These are phyloP conservation scores for Vulpes vulpes DNA, from an alignment of 2,113 vertebrate species.

Conservation along the genomic window DNA sequence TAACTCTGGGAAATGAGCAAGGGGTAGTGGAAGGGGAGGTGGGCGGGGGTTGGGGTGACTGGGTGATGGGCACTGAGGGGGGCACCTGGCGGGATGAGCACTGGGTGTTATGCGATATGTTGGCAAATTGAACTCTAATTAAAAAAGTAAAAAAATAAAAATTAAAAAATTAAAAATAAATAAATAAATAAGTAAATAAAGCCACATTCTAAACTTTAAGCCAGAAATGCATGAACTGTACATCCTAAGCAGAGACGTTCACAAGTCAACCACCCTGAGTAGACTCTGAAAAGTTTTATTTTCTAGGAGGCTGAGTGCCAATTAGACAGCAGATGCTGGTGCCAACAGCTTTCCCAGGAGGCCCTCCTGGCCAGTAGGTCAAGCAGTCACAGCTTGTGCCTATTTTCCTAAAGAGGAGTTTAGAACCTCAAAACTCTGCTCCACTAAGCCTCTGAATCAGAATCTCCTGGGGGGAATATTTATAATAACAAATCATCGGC, in stretches of 20 bases:
- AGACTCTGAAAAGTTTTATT: slow-evolving; percentile 47
- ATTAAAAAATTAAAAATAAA: no score
- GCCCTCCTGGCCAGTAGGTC: background rate
- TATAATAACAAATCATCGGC: background rate
- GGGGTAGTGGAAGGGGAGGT: no score
- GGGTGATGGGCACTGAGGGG: no score
- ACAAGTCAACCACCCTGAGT: slow-evolving; percentile 12
- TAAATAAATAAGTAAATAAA: background rate
- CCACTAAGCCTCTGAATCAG: background rate
- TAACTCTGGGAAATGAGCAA: no score
- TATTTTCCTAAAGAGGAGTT: slow-evolving; percentile 28
- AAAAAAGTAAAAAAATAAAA: no score
- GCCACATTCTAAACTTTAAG: background rate
- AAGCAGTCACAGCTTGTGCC: background rate
- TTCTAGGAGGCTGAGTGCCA: background rate
- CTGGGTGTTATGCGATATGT: no score
- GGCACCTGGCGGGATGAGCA: no score
- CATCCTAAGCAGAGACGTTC: slow-evolving; percentile 3
- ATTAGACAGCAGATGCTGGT: background rate
- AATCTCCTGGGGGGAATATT: background rate
- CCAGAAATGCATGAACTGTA: background rate
- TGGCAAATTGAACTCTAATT: no score
- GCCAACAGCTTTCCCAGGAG: background rate
- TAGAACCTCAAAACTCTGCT: background rate
- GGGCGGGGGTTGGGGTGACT: no score